A percentile compares a stretch with the other conserved stretches of the same genome.
Conservation (phyloP, 2,888 invertebrate species). For the Tetrapedia diversipes region DNA sequence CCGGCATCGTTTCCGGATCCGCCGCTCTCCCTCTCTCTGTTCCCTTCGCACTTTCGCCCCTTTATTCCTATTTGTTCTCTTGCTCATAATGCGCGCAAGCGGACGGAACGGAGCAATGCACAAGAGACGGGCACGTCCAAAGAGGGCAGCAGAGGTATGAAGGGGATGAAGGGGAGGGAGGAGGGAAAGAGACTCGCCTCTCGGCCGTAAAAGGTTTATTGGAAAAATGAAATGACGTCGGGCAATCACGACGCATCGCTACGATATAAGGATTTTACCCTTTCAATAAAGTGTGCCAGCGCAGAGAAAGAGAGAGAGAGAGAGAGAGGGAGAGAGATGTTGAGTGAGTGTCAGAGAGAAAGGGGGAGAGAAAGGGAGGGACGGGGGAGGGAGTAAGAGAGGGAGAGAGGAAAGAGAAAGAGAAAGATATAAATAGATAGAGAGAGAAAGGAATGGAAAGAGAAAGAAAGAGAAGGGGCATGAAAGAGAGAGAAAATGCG, state of each 20-base stretch:
- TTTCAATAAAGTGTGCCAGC: constrained; percentile 54
- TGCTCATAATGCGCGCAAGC: constrained; percentile 21
- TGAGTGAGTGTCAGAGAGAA: too few relatives aligned
- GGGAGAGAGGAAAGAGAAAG: not conserved
- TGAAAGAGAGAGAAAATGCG: not conserved
- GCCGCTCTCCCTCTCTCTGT: constrained; percentile 3
- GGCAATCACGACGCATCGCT: constrained; percentile 65
- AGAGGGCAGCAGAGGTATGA: not conserved
- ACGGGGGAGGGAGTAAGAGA: not conserved
- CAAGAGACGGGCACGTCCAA: not conserved
- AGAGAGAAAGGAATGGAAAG: too few relatives aligned
- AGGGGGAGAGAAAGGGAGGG: not conserved
- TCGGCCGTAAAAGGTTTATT: constrained; percentile 60
- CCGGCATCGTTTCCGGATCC: constrained; percentile 12
- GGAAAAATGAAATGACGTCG: constrained; percentile 66
- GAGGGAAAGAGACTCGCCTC: constrained; percentile 38
- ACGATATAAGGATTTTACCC: constrained; percentile 62
- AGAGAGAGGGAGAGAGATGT: too few relatives aligned
- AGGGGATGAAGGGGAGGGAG: not conserved
- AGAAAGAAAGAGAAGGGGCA: too few relatives aligned
- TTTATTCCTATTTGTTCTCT: constrained; percentile 36
- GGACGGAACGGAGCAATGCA: constrained; percentile 11
- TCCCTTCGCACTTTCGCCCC: constrained; percentile 43
- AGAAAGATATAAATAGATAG: too few relatives aligned
- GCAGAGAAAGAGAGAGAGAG: not conserved